Conservation (phyloP, 2,888 invertebrate genomes). For the Nephrotoma flavescens region DNA sequence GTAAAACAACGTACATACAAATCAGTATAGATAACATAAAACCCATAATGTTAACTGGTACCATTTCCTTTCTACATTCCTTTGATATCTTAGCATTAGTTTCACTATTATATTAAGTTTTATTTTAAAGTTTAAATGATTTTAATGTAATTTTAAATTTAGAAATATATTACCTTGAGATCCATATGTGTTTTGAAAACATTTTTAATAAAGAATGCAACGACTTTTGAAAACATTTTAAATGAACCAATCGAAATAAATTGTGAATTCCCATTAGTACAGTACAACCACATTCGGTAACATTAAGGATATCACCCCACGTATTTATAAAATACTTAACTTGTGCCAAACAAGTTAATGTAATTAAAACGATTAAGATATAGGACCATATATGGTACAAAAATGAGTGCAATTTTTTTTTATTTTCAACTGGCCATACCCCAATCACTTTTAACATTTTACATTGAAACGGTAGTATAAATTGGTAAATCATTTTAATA, state of each 20-base stretch:
- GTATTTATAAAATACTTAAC: constrained; percentile 22
- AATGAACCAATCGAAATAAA: constrained; percentile 26
- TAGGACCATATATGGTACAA: constrained; percentile 24
- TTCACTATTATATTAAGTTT: constrained; percentile 12
- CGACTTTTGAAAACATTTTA: constrained; percentile 20
- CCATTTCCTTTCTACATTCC: constrained; percentile 21
- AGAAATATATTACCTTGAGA: constrained; percentile 19
- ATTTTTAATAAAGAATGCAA: constrained; percentile 21
- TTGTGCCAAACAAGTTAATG: constrained; percentile 25
- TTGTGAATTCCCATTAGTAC: constrained; percentile 29
- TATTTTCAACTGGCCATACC: constrained; percentile 23
- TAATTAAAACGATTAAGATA: constrained; percentile 24
- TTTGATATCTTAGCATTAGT: constrained; percentile 17
- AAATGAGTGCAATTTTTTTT: background rate
- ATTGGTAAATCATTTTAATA: background rate
- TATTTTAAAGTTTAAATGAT: background rate
- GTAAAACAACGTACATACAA: constrained; percentile 26
- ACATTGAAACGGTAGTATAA: constrained; percentile 23
- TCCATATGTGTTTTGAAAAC: constrained; percentile 27
- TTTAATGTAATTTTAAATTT: background rate
- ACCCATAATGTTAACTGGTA: constrained; percentile 24
- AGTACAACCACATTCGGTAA: constrained; percentile 29
- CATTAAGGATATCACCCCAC: constrained; percentile 25
- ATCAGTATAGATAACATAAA: constrained; percentile 23
- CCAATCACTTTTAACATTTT: constrained; percentile 27